Base-by-base conservation (phyloP, 2,113 vertebrate genomes). In the Catagonus wagneri region DNA sequence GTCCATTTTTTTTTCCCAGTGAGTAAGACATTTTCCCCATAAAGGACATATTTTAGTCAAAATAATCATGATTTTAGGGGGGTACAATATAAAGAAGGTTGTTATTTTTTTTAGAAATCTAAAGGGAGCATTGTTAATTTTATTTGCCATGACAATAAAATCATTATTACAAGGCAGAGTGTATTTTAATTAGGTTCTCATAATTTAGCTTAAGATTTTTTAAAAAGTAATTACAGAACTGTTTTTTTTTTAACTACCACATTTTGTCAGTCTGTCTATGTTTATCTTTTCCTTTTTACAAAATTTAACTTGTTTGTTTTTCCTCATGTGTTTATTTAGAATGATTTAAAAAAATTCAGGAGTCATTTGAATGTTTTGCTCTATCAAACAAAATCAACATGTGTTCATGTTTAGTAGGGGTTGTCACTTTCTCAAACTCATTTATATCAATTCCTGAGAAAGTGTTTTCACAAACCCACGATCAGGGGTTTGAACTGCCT, bases 81-180 rank as follows among this genome's bases (percentile, higher is more conserved):
- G 50, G 60, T 85, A 83, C 71, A 32, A 39, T 8, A 39, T 39
- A 12, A 78, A 89, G 11, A 17, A 8, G 1, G 23, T 29, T 56
- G 29, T 52, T 23, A 7, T 74, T 34, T 80, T 56, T 91, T 58
- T 32, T 61, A 56, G 61, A 91, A 86, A 78, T 93, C 13, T 54
- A 44, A 78, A 95, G 15, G 71, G 50, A 75, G 36, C 5, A 50
- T 36, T 50, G 16, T 58, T 80, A 63, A 56, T 71, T 85, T 91
- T 93, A 66, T 93, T 96, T 90, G 15, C 13, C 17, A 86, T 87
- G 32, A n/a, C n/a, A 52, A 66, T 56, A 72, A 92, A 63, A 60
- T 65, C 3, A 58, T 15, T n/a, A 36, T 79, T 86, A 39, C 2
- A 65, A 68, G 66, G 9, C 5, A 93, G 13, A 10, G 27, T 78